Conservation (phyloP, 2,797 vertebrate genomes). For the Rhabdophis nuchalis region DNA sequence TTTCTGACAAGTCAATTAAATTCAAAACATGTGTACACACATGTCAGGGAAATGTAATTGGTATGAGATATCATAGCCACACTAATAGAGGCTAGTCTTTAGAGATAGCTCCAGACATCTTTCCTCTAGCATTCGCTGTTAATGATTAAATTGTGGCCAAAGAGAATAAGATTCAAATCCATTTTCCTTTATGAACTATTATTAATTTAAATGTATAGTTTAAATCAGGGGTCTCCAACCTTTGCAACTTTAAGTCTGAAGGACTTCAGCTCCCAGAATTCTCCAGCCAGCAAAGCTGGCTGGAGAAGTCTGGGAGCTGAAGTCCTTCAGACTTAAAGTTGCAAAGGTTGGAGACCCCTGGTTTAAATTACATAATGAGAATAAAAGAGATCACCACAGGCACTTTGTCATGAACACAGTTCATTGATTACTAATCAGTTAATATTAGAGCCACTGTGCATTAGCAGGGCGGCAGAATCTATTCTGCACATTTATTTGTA, state of each 20-base stretch:
- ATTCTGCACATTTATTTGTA: background rate
- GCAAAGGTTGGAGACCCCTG: no score
- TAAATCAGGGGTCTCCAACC: no score
- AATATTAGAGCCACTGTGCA: background rate
- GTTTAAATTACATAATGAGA: background rate
- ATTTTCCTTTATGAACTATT: background rate
- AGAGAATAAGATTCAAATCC: background rate
- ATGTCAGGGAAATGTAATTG: background rate
- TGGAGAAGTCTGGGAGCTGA: no score
- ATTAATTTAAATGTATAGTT: background rate
- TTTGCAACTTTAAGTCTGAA: no score
- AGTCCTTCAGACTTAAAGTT: no score
- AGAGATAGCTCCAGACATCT: background rate
- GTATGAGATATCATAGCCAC: background rate
- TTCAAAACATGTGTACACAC: background rate
- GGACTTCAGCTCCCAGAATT: no score
- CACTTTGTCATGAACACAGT: background rate
- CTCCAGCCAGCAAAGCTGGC: no score
- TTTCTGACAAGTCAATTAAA: background rate
- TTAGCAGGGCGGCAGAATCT: background rate
- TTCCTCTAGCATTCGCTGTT: background rate
- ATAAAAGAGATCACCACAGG: background rate
- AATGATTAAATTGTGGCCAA: background rate
- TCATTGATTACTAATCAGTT: background rate
- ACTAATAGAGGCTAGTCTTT: background rate